Evolutionary conservation across 2,888 invertebrate species (phyloP), one percentile per base, ranked within the genome.

Genomic region (Drosophila merina): DNA sequence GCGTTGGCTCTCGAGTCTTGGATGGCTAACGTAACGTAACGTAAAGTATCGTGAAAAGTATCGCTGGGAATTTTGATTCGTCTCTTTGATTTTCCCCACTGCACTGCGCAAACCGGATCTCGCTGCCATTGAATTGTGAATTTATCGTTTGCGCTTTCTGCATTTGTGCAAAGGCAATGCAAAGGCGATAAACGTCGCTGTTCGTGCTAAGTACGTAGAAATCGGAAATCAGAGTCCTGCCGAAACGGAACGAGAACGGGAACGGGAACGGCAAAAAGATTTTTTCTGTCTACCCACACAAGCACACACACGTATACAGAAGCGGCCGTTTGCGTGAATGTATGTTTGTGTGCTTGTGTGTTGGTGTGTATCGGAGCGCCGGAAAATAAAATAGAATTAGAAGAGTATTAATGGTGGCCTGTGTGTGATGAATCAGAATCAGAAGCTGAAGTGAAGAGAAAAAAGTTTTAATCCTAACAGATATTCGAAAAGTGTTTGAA

Each of bases 201-300:
- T 72, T 67, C 72, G 74, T 71, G 73, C 44, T 40, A 79, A 73
- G 79, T 74, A 75, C 76, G 78, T 80, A 68, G 72, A 69, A 69
- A 51, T 60, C 48, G 33, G 58, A 64, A 69, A 51, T 60, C 48
- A 38, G 58, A 64, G 49, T 56, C 28, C 56, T 62, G 60, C 67
- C 58, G 57, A 52, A 40, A 66, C 66, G 63, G 51, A 66, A 77
- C 72, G 68, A 78, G 84, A 68, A 77, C 20, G 20, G 20, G 71
- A 70, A 84, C 79, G 71, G 84, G 87, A 82, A 82, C 78, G 76
- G 85, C 82, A 81, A 20, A 20, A 20, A 20, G 87, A 83, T 83
- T 83, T 82, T 85, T 84, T 79, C 76, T 85, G 87, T 82, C 87
- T 82, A 82, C 82, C 87, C 84, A 84, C 72, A 51, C 57, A 67